Evolutionary conservation across 2,888 invertebrate genomes (phyloP), one percentile per base, ranked within the genome.

Genomic region (Neoascia interrupta): DNA sequence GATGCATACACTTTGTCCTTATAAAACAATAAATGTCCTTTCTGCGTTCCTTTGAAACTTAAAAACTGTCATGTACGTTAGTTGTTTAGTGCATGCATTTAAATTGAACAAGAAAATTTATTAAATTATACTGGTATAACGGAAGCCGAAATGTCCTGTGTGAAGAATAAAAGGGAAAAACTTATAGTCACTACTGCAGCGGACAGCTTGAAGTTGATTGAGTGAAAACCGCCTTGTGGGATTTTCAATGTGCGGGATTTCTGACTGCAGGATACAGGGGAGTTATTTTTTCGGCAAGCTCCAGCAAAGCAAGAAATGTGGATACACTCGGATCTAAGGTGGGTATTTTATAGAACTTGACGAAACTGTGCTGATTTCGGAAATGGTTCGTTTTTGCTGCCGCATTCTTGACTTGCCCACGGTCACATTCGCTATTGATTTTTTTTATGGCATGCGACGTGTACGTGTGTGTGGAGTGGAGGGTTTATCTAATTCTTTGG

Each of bases 131-230:
- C n/a, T n/a, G n/a, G n/a, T n/a, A n/a, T n/a, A n/a, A n/a, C n/a
- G n/a, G n/a, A n/a, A n/a, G n/a, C n/a, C 23, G 49, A 51, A 49
- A 69, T 51, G 51, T 51, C 34, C 61, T 63, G 47, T 61, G 39
- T 49, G 43, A 16, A 54, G 28, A 21, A 19, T 6, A 37, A 61
- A n/a, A 39, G 41, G 34, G 36, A 43, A 45, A n/a, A n/a, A n/a
- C n/a, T n/a, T n/a, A n/a, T 45, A n/a, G 18, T 51, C 26, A 36
- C 5, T 15, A 34, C 45, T 72, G 70, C 39, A 39, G 31, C 10
- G 13, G 58, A 58, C 68, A 63, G 21, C 47, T 63, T 41, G 54
- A 63, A 49, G 16, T 63, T 63, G 72, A 72, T 72, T 56, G 56
- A 63, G 72, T 56, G 61, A 31, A 28, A 31, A n/a, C n/a, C n/a